These are phyloP conservation scores for Eristalinus sepulchralis DNA, from an alignment of 2,888 invertebrate genomes.

Conservation along the genomic window DNA sequence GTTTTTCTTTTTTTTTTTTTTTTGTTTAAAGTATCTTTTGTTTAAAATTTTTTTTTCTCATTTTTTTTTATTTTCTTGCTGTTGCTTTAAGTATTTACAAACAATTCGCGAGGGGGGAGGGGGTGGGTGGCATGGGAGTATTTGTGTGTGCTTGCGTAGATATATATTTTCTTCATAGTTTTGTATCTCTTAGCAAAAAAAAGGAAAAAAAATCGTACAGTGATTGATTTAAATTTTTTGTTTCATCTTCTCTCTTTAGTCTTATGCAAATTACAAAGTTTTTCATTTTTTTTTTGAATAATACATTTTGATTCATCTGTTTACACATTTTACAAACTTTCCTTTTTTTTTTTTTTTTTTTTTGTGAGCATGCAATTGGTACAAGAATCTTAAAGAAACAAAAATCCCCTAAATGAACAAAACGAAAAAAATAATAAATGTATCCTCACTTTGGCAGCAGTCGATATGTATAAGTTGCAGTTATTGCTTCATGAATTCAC, in stretches of 20 bases:
- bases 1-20: conserved; percentile 11
- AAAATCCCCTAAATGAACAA: conserved; percentile 11
- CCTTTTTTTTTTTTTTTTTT: conserved; percentile 6
- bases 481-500: conserved; percentile 55
- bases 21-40: conserved; percentile 39
- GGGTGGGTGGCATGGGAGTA: not conserved
- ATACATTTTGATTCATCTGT: conserved; percentile 45
- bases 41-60: not conserved
- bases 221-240: conserved; percentile 15
- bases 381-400: not conserved
- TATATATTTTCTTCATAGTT: conserved; percentile 31
- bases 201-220: conserved; percentile 40
- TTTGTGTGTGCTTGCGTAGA: conserved; percentile 52
- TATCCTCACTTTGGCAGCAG: conserved; percentile 60
- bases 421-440: conserved; percentile 16
- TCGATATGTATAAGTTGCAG: conserved; percentile 71
- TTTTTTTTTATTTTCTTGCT: conserved; percentile 29
- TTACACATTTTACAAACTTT: conserved; percentile 34
- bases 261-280: conserved; percentile 40
- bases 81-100: conserved; percentile 58
- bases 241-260: conserved; percentile 34
- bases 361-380: conserved; percentile 15
- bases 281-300: conserved; percentile 16
- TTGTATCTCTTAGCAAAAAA: conserved; percentile 23
- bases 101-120: conserved; percentile 54